Percentiles rank a stretch among this genome's conserved stretches.
Conservation (phyloP, 1,140 invertebrate genomes). For the Drosophila ohnishii region DNA sequence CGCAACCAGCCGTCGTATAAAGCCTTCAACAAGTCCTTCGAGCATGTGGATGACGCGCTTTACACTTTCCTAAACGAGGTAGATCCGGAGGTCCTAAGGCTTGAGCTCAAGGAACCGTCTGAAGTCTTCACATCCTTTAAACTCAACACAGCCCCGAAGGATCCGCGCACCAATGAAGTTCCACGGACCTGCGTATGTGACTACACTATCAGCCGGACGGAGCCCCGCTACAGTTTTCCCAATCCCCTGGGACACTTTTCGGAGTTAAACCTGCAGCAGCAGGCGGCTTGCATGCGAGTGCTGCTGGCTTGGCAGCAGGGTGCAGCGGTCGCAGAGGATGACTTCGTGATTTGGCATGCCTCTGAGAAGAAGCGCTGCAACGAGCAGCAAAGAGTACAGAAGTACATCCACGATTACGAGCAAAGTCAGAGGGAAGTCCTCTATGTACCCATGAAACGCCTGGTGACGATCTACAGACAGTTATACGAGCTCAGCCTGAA, state of each 20-base stretch:
- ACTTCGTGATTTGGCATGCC: constrained; percentile 46
- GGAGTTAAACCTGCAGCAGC: constrained; percentile 28
- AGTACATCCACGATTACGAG: constrained; percentile 45
- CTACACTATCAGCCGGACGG: background rate
- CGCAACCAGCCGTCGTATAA: constrained; percentile 59
- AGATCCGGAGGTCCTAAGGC: constrained; percentile 32
- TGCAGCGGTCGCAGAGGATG: constrained; percentile 15
- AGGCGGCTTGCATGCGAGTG: constrained; percentile 57
- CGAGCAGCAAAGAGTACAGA: constrained; percentile 53
- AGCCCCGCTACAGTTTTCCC: constrained; percentile 29
- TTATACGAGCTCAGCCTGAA: constrained; percentile 35
- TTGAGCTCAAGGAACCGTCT: constrained; percentile 24
- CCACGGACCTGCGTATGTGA: constrained; percentile 15
- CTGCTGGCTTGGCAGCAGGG: constrained; percentile 43
- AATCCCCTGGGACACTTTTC: constrained; percentile 34
- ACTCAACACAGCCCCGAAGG: constrained; percentile 3
- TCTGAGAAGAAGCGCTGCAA: constrained; percentile 44
- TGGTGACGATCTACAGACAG: constrained; percentile 38
- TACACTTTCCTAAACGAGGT: constrained; percentile 58
- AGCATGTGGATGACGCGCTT: constrained; percentile 42
- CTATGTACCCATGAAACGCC: constrained; percentile 46
- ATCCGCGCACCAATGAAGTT: constrained; percentile 55
- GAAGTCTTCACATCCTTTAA: constrained; percentile 44
- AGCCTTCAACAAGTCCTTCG: constrained; percentile 56
- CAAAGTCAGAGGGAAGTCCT: constrained; percentile 30